Conservation (phyloP, 2,888 invertebrate genomes). For the Luperina testacea region DNA sequence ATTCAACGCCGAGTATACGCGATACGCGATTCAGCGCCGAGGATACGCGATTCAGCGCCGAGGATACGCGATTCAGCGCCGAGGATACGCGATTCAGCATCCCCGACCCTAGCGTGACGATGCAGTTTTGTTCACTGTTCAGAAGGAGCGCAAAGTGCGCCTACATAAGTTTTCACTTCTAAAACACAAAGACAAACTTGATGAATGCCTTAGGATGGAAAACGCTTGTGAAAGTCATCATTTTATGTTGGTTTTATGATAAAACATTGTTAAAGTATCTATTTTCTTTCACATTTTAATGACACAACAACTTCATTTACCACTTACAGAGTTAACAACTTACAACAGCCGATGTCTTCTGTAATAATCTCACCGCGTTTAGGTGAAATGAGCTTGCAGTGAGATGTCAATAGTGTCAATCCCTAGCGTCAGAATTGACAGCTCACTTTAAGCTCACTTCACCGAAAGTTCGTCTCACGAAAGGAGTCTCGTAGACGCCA, state of each 20-base stretch:
- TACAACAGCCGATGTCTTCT: background rate
- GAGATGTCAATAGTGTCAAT: background rate
- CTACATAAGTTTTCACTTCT: background rate
- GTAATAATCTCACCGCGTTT: background rate
- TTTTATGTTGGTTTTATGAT: background rate
- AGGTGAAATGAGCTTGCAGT: background rate
- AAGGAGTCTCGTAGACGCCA: too few relatives aligned
- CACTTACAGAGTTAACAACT: slow-evolving; percentile 1
- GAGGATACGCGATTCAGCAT: background rate
- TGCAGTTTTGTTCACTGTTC: background rate
- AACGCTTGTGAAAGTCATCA: background rate
- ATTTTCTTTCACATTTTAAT: background rate
- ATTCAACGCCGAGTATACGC: background rate
- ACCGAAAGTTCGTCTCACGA: too few relatives aligned
- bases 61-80: background rate
- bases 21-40: background rate
- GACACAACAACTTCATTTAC: background rate
- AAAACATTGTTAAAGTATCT: background rate
- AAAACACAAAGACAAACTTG: background rate
- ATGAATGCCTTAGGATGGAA: background rate
- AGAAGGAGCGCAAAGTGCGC: background rate
- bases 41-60: background rate
- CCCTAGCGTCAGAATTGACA: background rate
- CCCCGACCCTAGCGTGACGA: background rate
- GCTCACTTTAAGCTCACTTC: background rate